Evolutionary conservation across 1,140 invertebrate genomes (phyloP), one percentile per base, ranked within the genome.

Genomic region (Drosophila repletoides): DNA sequence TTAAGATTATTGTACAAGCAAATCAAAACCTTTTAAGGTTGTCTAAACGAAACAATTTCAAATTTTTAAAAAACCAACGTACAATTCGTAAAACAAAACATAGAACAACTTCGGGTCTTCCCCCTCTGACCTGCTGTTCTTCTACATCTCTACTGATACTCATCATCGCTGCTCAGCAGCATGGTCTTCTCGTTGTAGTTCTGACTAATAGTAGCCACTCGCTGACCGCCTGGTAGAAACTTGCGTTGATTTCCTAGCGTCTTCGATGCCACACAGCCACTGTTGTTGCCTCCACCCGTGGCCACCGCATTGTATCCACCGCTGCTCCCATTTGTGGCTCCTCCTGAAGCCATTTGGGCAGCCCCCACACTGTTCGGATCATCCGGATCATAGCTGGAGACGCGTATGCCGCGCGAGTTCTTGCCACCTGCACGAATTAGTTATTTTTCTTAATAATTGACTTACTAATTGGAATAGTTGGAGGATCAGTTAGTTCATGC

Each of bases 141-240:
- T 31, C 21, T 17, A n/a, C 41, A 21, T 22, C 15, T 86, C 68
- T 93, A 98, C 93, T 97, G 96, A 91, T 98, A 98, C 91, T 99
- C 98, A 91, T 99, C 98, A 90, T 99, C 98, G 56, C 97, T 98
- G 91, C 96, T 98, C 55, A 99, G 93, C 48, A 99, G 92, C 92
- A 98, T 97, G 14, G 97, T 97, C 92, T 99, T 98, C 92, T 99
- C 98, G 91, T 96, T 98, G 92, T 98, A 97, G 89, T 95, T 95
- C 83, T 94, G 93, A 12, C 94, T 94, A 72, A 96, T 95, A 55
- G 95, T 96, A 2, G 95, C 93, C 19, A 95, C 94, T 15, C 94
- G 92, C 76, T 95, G 92, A 88, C 88, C 93, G 68, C 87, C 92
- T 77, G 90, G 93, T 89, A 90, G 93, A 56, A 90, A 90, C 51